Evolutionary conservation across 2,888 invertebrate species (phyloP).

Genomic region (Drosophila buzzatii): DNA sequence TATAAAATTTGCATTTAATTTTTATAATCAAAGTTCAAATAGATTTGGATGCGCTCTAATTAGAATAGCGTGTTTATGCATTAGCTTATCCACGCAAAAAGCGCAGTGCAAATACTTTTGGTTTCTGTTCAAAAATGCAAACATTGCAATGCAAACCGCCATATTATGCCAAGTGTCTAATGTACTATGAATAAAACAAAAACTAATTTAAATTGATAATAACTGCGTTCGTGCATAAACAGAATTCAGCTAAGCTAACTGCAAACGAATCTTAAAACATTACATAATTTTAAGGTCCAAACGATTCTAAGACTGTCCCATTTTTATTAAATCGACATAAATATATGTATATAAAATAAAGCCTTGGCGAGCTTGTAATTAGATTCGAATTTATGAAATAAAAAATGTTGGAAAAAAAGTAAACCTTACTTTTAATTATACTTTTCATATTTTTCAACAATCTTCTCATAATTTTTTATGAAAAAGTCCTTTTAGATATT

Average conservation of each 20-base stretch:
- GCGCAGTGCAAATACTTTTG: not conserved
- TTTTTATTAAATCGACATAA: no score
- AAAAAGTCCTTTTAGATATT: not conserved
- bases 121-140: not conserved
- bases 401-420: not conserved
- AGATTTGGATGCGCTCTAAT: not conserved
- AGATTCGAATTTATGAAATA: not conserved
- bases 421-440: not conserved
- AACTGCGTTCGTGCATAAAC: not conserved
- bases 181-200: no score
- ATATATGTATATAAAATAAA: no score
- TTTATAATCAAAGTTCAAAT: conserved; percentile 4
- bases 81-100: conserved; percentile 1
- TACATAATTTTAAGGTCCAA: no score
- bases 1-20: conserved; percentile 12
- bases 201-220: not conserved
- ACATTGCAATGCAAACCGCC: not conserved
- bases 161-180: not conserved
- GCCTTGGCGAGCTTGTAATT: no score
- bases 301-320: no score
- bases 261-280: no score
- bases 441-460: not conserved
- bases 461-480: not conserved
- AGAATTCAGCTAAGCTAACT: no score
- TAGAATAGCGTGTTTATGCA: not conserved